A percentile compares a stretch with the other conserved stretches of the same genome.
These are phyloP conservation scores for Callipepla squamata DNA, from an alignment of 2,113 vertebrate species.

Conservation along the genomic window DNA sequence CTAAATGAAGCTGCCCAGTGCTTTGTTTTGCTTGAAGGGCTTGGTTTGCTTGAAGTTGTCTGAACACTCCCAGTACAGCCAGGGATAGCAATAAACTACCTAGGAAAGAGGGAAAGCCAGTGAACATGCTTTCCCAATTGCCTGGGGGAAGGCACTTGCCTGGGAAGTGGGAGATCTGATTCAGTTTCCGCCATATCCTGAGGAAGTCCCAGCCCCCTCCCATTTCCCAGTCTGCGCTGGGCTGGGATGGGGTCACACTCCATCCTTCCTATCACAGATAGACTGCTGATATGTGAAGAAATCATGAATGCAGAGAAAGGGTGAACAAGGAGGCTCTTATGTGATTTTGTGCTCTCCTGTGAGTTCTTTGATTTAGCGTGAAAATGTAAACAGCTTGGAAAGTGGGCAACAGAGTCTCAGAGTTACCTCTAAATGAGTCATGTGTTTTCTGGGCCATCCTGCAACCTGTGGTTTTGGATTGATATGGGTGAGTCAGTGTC, in stretches of 20 bases:
- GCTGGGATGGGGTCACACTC: constrained; percentile 38
- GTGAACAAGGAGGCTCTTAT: not conserved
- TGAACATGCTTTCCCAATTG: constrained; percentile 22
- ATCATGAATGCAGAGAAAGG: not conserved
- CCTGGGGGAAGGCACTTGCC: not conserved
- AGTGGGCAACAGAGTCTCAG: not conserved
- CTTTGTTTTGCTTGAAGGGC: not conserved
- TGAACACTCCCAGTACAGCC: not conserved
- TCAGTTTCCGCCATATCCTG: constrained; percentile 66
- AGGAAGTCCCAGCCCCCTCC: constrained; percentile 53
- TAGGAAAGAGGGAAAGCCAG: not conserved
- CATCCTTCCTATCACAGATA: constrained; percentile 49
- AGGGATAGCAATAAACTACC: not conserved
- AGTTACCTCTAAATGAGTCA: not conserved
- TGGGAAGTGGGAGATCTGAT: constrained; percentile 63
- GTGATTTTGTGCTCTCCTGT: not conserved
- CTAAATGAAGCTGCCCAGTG: not conserved
- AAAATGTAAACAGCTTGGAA: not conserved
- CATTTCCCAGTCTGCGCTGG: constrained; percentile 23
- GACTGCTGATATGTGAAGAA: not conserved
- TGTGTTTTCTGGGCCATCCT: not conserved
- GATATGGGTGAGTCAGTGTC: not conserved
- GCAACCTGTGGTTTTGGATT: not conserved
- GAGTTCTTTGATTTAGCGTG: not conserved
- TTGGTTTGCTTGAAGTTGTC: not conserved